phyloP scores from a whole-genome alignment of 2,888 invertebrate genomes.

The Chymomyza procnemis region DNA sequence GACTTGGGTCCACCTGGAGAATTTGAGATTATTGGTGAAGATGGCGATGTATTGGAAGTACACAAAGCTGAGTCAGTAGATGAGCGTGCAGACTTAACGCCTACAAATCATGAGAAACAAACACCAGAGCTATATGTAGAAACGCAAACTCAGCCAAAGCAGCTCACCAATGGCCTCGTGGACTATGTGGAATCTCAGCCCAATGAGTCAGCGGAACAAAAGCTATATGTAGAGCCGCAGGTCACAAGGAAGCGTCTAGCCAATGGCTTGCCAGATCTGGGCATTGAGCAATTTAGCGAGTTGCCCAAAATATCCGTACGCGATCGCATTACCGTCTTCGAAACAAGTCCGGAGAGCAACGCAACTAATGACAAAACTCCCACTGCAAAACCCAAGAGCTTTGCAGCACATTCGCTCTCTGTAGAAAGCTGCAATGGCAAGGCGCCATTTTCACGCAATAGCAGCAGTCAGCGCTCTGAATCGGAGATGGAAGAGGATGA shows the following conservation, averaged over 20 bases:
- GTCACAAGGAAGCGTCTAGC: slow-evolving; percentile 33
- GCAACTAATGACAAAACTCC: not conserved
- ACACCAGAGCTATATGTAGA: slow-evolving; percentile 60
- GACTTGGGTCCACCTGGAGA: slow-evolving; percentile 49
- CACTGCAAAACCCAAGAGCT: slow-evolving; percentile 24
- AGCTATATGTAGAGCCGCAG: slow-evolving; percentile 58
- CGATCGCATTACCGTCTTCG: slow-evolving; percentile 76
- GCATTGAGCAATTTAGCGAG: slow-evolving; percentile 55
- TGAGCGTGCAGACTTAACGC: slow-evolving; percentile 52
- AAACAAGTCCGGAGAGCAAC: slow-evolving; percentile 41
- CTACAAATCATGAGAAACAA: slow-evolving; percentile 58
- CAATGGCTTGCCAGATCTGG: slow-evolving; percentile 67
- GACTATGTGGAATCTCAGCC: too few relatives aligned
- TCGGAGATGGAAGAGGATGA: slow-evolving; percentile 82
- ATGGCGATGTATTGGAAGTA: slow-evolving; percentile 37
- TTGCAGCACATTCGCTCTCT: slow-evolving; percentile 62
- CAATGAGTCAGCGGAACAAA: slow-evolving; percentile 68
- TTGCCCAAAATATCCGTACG: slow-evolving; percentile 73
- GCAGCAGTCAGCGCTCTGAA: slow-evolving; percentile 78
- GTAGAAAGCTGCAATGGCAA: slow-evolving; percentile 69
- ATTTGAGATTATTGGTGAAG: slow-evolving; percentile 48
- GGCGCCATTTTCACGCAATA: slow-evolving; percentile 73
- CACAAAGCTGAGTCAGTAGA: slow-evolving; percentile 12
- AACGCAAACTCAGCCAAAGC: slow-evolving; percentile 44
- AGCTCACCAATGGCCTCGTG: slow-evolving; percentile 55